A percentile compares a stretch with the other conserved stretches of the same genome.
Conservation (phyloP, 2,113 vertebrate genomes). For the Enhydra lutris region DNA sequence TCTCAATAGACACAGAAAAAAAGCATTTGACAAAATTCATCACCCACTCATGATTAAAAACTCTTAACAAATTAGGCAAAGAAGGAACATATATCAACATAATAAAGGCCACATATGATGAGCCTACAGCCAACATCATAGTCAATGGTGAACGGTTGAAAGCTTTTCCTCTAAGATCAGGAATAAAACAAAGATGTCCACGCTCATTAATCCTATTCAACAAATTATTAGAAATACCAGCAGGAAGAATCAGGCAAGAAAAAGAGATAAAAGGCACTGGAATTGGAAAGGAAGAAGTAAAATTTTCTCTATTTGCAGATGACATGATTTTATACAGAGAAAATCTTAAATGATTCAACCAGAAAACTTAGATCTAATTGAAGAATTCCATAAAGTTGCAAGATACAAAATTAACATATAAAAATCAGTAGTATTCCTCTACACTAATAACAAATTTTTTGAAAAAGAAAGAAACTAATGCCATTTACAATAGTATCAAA, state of each 20-base stretch:
- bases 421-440: background rate
- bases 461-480: background rate
- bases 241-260: background rate
- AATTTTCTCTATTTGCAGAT: background rate
- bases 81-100: background rate
- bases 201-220: background rate
- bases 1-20: background rate
- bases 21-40: background rate
- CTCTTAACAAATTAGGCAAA: background rate
- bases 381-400: background rate
- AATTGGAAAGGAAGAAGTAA: background rate
- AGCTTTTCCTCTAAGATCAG: background rate
- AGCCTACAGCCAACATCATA: background rate
- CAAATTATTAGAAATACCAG: background rate
- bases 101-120: background rate
- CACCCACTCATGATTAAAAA: background rate
- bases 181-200: background rate
- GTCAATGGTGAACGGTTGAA: background rate
- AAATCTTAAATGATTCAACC: background rate
- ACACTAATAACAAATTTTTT: background rate
- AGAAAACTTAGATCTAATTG: background rate
- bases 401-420: background rate
- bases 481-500: background rate
- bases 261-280: background rate
- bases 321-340: background rate